Conservation (phyloP, 2,113 vertebrate genomes). For the Eretmochelys imbricata region DNA sequence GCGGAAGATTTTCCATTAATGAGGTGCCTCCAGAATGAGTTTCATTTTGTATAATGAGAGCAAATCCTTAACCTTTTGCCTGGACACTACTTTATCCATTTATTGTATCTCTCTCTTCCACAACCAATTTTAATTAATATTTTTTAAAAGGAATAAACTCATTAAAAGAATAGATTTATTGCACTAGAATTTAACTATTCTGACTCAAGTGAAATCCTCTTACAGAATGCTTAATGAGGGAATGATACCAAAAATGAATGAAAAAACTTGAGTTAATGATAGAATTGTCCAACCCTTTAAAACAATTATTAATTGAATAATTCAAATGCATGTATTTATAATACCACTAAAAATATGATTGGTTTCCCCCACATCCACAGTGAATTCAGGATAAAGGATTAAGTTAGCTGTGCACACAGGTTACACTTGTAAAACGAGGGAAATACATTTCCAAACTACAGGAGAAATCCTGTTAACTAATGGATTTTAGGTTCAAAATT, state of each 20-base stretch:
- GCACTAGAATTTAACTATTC: constrained; percentile 71
- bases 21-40: constrained; percentile 61
- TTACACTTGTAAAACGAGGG: background rate
- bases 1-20: constrained; percentile 68
- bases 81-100: constrained; percentile 70
- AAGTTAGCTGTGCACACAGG: background rate
- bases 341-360: constrained; percentile 59
- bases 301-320: constrained; percentile 68
- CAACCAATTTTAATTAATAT: constrained; percentile 78
- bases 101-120: constrained; percentile 57
- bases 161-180: constrained; percentile 78
- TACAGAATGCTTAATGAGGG: constrained; percentile 76
- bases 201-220: constrained; percentile 75
- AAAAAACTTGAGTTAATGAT: constrained; percentile 53
- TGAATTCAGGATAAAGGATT: background rate
- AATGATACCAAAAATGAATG: constrained; percentile 57
- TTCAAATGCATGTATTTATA: constrained; percentile 65
- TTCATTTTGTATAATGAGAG: constrained; percentile 66
- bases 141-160: constrained; percentile 77
- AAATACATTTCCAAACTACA: constrained; percentile 7
- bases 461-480: constrained; percentile 39
- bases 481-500: constrained; percentile 34
- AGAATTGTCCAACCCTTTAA: constrained; percentile 64
- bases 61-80: constrained; percentile 78
- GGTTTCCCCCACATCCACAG: background rate